phyloP scores from a whole-genome alignment of 2,113 vertebrate species.

The Syngnathoides biaculeatus region DNA sequence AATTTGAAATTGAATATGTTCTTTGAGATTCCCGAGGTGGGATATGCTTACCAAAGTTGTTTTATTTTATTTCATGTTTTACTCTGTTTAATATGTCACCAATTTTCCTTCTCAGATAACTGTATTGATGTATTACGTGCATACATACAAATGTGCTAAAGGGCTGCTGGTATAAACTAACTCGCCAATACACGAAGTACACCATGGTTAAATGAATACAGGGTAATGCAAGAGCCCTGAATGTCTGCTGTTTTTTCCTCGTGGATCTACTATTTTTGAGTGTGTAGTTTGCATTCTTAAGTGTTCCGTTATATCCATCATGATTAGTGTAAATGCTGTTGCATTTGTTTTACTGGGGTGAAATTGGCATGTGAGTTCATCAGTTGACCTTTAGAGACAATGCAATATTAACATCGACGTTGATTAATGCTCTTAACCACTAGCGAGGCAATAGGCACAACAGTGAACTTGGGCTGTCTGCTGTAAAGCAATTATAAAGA shows the following conservation, averaged over 20 bases:
- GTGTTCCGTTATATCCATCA: background rate
- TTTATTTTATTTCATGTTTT: background rate
- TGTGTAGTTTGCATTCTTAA: background rate
- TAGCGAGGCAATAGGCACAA: background rate
- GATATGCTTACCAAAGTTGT: too few relatives aligned
- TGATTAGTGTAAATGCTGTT: background rate
- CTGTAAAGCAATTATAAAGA: background rate
- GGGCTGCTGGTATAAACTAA: background rate
- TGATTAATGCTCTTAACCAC: background rate
- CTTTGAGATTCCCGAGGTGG: too few relatives aligned
- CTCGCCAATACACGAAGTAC: background rate
- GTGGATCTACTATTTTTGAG: background rate
- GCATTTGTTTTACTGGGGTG: background rate
- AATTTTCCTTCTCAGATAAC: background rate
- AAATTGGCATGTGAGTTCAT: background rate
- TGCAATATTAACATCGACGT: background rate
- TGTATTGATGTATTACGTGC: background rate
- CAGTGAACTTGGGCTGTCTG: background rate
- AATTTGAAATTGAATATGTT: too few relatives aligned
- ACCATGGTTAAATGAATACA: background rate
- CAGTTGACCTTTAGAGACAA: background rate
- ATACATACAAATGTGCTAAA: background rate
- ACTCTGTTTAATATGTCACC: background rate
- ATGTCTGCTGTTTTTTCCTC: background rate
- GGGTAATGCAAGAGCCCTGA: background rate